Evolutionary conservation across 2,888 invertebrate species (phyloP).

Genomic region (Netelia fuscicornis): DNA sequence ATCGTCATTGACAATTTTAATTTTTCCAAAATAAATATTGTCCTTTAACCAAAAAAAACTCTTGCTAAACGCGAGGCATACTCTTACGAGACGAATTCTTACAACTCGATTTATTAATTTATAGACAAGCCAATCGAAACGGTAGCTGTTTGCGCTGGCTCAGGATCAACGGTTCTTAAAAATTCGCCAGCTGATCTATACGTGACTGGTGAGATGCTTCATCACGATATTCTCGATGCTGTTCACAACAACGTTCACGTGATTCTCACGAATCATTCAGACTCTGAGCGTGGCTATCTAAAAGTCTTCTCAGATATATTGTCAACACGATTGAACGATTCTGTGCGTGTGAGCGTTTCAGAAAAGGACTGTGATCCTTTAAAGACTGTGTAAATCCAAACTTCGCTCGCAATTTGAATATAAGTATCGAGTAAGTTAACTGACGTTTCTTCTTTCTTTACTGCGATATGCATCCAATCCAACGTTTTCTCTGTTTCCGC

Average conservation of each 20-base stretch:
- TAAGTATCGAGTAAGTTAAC: not conserved
- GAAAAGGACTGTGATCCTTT: slow-evolving; percentile 92
- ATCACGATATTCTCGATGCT: slow-evolving; percentile 96
- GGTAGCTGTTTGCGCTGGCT: slow-evolving; percentile 96
- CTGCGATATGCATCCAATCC: not conserved
- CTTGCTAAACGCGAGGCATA: not conserved
- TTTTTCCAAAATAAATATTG: no score
- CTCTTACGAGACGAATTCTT: not conserved
- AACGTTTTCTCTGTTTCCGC: no score
- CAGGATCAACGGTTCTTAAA: slow-evolving; percentile 92
- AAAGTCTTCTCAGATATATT: slow-evolving; percentile 86
- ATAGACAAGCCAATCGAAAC: slow-evolving; percentile 86
- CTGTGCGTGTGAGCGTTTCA: slow-evolving; percentile 89
- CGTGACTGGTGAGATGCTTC: slow-evolving; percentile 97
- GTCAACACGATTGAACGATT: slow-evolving; percentile 83
- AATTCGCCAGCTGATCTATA: slow-evolving; percentile 91
- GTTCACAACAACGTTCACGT: slow-evolving; percentile 92
- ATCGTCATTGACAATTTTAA: no score
- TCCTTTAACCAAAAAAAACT: no score
- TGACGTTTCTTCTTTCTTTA: not conserved
- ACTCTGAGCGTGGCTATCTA: slow-evolving; percentile 96
- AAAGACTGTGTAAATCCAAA: slow-evolving; percentile 86
- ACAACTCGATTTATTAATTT: slow-evolving; percentile 71
- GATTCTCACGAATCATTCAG: slow-evolving; percentile 96
- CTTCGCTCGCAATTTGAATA: not conserved